Evolutionary conservation across 2,888 invertebrate species (phyloP).

Genomic region (Sarcophaga carnaria): DNA sequence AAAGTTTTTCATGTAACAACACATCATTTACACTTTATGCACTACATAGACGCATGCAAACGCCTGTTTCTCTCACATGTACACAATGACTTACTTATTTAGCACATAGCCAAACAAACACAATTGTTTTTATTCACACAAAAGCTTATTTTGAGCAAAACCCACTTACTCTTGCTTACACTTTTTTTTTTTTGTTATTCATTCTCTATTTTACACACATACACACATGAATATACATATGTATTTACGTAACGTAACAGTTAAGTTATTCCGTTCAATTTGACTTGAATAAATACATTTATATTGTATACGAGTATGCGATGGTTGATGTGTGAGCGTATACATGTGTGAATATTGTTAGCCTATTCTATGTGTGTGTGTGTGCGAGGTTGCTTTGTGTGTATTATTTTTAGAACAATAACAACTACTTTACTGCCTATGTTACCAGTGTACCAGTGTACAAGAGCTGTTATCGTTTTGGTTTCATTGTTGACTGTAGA

Average conservation of each 20-base stretch:
- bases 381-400: background rate
- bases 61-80: too few species aligned
- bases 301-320: background rate
- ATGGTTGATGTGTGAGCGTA: background rate
- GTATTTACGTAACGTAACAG: background rate
- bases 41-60: conserved; percentile 8
- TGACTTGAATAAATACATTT: conserved; percentile 51
- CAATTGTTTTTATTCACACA: background rate
- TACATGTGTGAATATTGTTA: background rate
- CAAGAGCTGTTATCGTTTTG: background rate
- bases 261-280: conserved; percentile 46
- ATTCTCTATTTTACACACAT: too few species aligned
- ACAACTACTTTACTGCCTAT: background rate
- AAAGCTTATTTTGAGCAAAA: too few species aligned
- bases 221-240: background rate
- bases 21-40: conserved; percentile 42
- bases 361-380: background rate
- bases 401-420: background rate
- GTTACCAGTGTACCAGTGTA: too few species aligned
- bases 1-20: conserved; percentile 44
- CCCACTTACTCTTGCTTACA: too few species aligned
- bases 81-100: background rate
- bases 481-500: too few species aligned
- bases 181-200: too few species aligned
- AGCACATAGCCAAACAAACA: background rate